Conservation (phyloP, 2,113 vertebrate species). For the Neotoma lepida region DNA sequence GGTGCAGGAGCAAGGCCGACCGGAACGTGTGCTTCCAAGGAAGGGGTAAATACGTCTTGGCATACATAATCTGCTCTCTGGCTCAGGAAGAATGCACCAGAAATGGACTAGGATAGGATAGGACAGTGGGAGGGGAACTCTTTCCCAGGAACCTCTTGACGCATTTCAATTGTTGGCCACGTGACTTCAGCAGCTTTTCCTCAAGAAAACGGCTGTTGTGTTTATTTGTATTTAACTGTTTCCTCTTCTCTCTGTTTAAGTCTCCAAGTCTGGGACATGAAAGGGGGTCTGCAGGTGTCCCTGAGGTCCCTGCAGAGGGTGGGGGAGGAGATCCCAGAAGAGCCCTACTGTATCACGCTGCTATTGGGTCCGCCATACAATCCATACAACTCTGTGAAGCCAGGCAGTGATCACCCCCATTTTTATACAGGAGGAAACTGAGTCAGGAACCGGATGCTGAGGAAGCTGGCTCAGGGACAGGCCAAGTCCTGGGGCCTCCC, state of each 20-base stretch:
- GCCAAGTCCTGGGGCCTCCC: no score
- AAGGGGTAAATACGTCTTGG: background rate
- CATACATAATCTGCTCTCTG: background rate
- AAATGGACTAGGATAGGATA: background rate
- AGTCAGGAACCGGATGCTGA: background rate
- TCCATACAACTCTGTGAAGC: background rate
- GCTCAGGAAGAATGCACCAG: background rate
- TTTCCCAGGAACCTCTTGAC: background rate
- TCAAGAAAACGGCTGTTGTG: background rate
- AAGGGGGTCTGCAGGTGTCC: background rate
- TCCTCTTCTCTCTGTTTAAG: background rate
- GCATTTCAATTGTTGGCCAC: background rate
- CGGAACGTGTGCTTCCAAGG: background rate
- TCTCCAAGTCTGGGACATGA: background rate
- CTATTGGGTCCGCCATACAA: background rate
- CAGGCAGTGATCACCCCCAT: background rate
- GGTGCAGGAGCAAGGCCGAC: background rate
- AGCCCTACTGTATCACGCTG: no score
- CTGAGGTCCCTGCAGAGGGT: background rate
- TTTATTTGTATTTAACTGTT: background rate
- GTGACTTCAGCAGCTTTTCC: background rate
- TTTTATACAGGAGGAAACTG: slow-evolving; percentile 31
- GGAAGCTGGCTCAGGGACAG: background rate
- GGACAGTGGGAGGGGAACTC: background rate
- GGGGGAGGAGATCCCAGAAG: background rate